phyloP scores from a whole-genome alignment of 2,888 invertebrate genomes.

The Amblyjoppa proteus region DNA sequence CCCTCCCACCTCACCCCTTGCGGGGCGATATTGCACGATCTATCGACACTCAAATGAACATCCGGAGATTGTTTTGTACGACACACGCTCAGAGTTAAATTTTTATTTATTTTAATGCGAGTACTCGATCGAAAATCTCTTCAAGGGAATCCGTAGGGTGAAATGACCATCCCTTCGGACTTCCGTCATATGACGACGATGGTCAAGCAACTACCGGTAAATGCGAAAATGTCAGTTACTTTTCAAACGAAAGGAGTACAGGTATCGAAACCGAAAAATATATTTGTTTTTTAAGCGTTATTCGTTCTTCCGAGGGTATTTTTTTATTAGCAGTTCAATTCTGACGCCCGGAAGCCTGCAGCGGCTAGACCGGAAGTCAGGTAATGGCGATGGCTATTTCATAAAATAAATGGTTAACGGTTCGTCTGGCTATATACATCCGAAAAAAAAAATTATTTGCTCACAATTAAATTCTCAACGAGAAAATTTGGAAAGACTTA shows the following conservation, averaged over 20 bases:
- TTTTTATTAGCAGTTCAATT: not conserved
- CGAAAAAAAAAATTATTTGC: not conserved
- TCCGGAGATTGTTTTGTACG: not conserved
- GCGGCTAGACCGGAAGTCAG: not conserved
- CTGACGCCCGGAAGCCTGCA: not conserved
- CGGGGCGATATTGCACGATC: not conserved
- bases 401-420: not conserved
- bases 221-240: not conserved
- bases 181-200: not conserved
- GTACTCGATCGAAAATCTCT: not conserved
- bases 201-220: constrained; percentile 11
- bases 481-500: not conserved
- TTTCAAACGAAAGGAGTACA: not conserved
- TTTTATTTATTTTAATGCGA: not conserved
- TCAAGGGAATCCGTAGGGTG: not conserved
- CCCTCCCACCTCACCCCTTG: not conserved
- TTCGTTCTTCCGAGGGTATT: not conserved
- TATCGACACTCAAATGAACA: not conserved
- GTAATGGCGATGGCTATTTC: not conserved
- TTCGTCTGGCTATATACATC: not conserved
- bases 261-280: not conserved
- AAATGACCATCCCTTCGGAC: not conserved
- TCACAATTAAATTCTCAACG: not conserved
- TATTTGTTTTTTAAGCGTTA: not conserved
- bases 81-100: not conserved